Evolutionary conservation across 2,113 vertebrate genomes (phyloP), one percentile per base, ranked within the genome.

Genomic region (Lasiurus borealis): DNA sequence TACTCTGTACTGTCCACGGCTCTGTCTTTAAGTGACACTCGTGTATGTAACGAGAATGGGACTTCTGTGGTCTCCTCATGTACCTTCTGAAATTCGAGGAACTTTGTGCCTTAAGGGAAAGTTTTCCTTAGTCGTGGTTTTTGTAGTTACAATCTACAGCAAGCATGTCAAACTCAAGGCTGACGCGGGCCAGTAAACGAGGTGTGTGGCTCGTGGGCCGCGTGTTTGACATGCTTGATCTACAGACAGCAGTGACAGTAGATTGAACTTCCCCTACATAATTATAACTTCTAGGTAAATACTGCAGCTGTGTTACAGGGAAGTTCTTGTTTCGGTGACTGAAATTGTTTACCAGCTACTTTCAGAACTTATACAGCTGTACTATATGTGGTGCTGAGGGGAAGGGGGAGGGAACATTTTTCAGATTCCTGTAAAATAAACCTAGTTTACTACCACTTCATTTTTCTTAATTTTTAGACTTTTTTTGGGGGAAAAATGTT

Each of bases 61-160:
- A 71, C 46, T 34, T 92, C 62, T 75, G 23, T 59, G 48, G 18
- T 69, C 72, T 92, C 83, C 13, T 78, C 25, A 72, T 3, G 18
- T 75, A 23, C 72, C n/a, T 52, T 84, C 73, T 69, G 78, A 95
- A 92, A 94, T 44, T 92, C 81, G 31, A 85, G 54, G 54, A 92
- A 68, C 40, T 83, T 81, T 48, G 44, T 62, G 52, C 11, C 83
- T 85, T 73, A 57, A 78, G n/a, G 36, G 72, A 73, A 52, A 78
- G 10, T 16, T 72, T n/a, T 84, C 90, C 40, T 88, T 73, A 23
- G 27, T 95, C 34, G 36, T 16, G 44, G 50, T 84, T 69, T 86
- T 84, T 80, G 1, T 88, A 73, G 15, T 95, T 95, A 34, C 31
- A 62, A 59, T 27, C 40, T 52, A 18, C 31, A 69, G 50, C 77